A percentile compares a stretch with the other conserved stretches of the same genome.
phyloP scores from a whole-genome alignment of 1,140 invertebrate species.

The Drosophila asahinai region DNA sequence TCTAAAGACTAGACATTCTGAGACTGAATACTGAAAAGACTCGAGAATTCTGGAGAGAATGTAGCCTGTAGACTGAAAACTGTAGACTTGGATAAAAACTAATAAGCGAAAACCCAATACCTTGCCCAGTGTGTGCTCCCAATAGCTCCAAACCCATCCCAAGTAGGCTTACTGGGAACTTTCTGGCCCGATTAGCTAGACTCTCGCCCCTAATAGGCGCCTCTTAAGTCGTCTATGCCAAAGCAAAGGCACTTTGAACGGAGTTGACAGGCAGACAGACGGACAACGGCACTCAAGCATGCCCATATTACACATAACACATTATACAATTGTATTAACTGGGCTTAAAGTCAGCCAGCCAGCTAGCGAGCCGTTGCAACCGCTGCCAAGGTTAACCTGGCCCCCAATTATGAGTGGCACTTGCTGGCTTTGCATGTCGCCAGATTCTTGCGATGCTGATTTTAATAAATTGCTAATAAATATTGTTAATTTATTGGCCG shows the following conservation, averaged over 20 bases:
- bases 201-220: conserved; percentile 18
- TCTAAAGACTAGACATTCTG: no score
- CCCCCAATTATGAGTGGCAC: conserved; percentile 25
- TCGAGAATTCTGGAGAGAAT: no score
- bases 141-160: neutral
- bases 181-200: conserved; percentile 15
- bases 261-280: conserved; percentile 17
- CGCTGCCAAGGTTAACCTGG: conserved; percentile 64
- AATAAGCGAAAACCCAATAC: conserved; percentile 18
- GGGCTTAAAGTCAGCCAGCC: conserved; percentile 47
- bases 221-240: conserved; percentile 20
- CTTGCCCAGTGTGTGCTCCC: neutral
- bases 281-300: conserved; percentile 51
- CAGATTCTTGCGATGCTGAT: conserved; percentile 19
- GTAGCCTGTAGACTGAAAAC: neutral
- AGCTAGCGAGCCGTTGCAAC: conserved; percentile 52
- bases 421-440: conserved; percentile 1
- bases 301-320: conserved; percentile 30
- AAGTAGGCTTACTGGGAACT: conserved; percentile 5
- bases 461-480: conserved; percentile 43
- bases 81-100: conserved; percentile 2
- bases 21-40: no score
- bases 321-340: conserved; percentile 46
- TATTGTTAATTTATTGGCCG: conserved; percentile 36
- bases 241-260: conserved; percentile 10